phyloP scores from a whole-genome alignment of 2,113 vertebrate genomes.

The Pedetes capensis region DNA sequence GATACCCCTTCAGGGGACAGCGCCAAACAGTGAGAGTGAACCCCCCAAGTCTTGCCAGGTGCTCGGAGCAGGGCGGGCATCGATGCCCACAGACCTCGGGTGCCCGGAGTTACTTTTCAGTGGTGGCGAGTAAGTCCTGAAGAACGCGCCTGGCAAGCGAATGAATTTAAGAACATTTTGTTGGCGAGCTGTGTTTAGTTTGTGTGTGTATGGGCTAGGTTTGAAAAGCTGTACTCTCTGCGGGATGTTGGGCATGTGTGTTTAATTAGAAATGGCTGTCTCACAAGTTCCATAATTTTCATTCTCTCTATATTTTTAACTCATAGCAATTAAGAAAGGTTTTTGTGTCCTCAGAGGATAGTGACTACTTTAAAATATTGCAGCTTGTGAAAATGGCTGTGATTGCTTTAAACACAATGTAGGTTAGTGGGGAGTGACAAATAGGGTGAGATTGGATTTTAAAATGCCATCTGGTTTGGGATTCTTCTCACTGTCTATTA shows the following conservation, averaged over 20 bases:
- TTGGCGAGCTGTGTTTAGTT: neutral
- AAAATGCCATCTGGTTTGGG: conserved; percentile 48
- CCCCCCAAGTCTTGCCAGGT: neutral
- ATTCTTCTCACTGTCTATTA: neutral
- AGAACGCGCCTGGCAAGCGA: neutral
- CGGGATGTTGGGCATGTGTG: neutral
- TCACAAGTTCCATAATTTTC: conserved; percentile 31
- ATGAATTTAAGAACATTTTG: conserved; percentile 11
- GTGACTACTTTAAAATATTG: conserved; percentile 37
- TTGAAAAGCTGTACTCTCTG: neutral
- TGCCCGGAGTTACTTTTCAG: conserved; percentile 58
- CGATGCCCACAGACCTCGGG: neutral
- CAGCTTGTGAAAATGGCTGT: conserved; percentile 53
- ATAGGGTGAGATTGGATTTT: conserved; percentile 56
- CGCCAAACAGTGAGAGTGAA: neutral
- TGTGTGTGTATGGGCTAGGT: neutral
- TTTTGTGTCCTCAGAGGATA: conserved; percentile 13
- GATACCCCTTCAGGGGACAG: neutral
- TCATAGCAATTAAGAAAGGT: neutral
- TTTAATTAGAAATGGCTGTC: conserved; percentile 19
- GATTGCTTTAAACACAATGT: conserved; percentile 53
- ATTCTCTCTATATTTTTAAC: neutral
- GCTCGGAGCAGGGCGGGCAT: neutral
- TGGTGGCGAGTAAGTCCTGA: neutral
- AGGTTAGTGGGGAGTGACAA: conserved; percentile 51